Evolutionary conservation across 2,888 invertebrate species (phyloP), one percentile per base, ranked within the genome.

Genomic region (Ornithoptera alexandrae): DNA sequence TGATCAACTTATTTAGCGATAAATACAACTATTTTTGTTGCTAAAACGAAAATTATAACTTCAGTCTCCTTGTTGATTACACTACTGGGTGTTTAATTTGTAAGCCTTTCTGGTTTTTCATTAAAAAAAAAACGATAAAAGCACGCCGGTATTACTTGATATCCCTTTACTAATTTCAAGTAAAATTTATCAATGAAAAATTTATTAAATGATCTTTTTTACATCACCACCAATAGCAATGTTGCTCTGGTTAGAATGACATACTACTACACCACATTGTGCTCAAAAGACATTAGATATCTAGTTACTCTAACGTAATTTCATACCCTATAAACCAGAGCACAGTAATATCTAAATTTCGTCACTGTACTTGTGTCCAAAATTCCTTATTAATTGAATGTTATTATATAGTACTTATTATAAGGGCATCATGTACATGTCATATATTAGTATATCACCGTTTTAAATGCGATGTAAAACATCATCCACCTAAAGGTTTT

Each of bases 11-110:
- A 42, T 42, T 42, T 42, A 42, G 10, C 12, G 7, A 42, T 42
- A 42, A 42, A 8, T 42, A 10, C 2, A 42, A 10, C 8, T 22
- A 22, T 22, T 22, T 22, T 22, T 22, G 42, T 42, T 42, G 42
- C 17, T 50, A n/a, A 53, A 18, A n/a, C 53, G n/a, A 18, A n/a
- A 18, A 12, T 7, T 58, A 22, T 10, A 58, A 58, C 22, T 22
- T 58, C 57, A 58, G 57, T 58, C 57, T 58, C 7, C 6, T 65
- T 66, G 66, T 50, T 66, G 50, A 22, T 60, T 66, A 60, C 20
- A 20, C 60, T 66, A 53, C 22, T 60, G 59, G 66, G 50, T 65
- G 18, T 57, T 42, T 24, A 12, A 24, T 8, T 58, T 24, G 53
- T 53, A 20, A n/a, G 24, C 22, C 57, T 58, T 6, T 15, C n/a